These are phyloP conservation scores for Apodemia zela DNA, from an alignment of 2,888 invertebrate species.

Conservation along the genomic window DNA sequence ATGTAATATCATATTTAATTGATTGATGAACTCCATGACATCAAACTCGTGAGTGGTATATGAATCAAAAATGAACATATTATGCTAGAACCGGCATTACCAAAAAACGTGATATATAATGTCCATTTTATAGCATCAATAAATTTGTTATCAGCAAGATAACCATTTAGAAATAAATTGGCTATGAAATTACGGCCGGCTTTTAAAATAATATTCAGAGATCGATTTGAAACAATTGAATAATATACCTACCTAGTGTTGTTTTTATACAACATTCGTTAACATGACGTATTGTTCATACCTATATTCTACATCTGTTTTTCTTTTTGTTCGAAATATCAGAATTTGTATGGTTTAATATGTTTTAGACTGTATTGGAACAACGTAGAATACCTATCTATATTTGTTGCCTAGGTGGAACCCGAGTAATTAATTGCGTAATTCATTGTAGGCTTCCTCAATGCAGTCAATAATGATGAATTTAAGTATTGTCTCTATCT, in stretches of 20 bases:
- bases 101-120: neutral
- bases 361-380: neutral
- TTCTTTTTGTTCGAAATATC: too few relatives aligned
- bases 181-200: too few relatives aligned
- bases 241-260: too few relatives aligned
- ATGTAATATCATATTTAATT: constrained; percentile 14
- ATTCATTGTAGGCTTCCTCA: constrained; percentile 34
- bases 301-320: too few relatives aligned
- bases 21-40: too few relatives aligned
- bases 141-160: constrained; percentile 1
- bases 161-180: neutral
- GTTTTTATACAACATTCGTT: too few relatives aligned
- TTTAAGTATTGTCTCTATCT: constrained; percentile 27
- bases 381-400: constrained; percentile 12
- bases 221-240: too few relatives aligned
- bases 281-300: too few relatives aligned
- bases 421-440: constrained; percentile 37
- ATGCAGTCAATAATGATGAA: constrained; percentile 28
- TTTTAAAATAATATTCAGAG: too few relatives aligned
- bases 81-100: neutral
- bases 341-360: too few relatives aligned
- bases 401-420: constrained; percentile 25
- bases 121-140: constrained; percentile 1
- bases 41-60: neutral
- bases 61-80: constrained; percentile 10